phyloP scores from a whole-genome alignment of 2,113 vertebrate species.

The Tetraodon nigroviridis region DNA sequence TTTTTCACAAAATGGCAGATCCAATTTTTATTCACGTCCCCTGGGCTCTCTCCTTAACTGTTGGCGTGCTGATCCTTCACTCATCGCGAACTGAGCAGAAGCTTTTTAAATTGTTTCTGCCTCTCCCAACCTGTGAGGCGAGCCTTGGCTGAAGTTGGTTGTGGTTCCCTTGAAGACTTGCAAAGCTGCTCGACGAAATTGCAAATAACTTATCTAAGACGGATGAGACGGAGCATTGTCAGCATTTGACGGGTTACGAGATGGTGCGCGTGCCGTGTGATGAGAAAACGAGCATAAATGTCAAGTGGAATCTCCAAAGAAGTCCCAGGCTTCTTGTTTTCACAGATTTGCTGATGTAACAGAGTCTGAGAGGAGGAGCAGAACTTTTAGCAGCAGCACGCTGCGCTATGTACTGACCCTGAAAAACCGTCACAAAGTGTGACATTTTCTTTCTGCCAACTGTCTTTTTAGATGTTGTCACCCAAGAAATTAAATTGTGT shows the following conservation, averaged over 20 bases:
- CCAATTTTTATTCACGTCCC: constrained; percentile 76
- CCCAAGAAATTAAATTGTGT: too few relatives aligned
- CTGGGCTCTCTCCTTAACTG: constrained; percentile 70
- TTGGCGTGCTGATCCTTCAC: constrained; percentile 73
- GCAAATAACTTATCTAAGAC: constrained; percentile 53
- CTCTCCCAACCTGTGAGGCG: constrained; percentile 47
- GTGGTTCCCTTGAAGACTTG: constrained; percentile 40
- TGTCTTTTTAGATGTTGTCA: neutral
- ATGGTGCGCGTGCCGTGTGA: constrained; percentile 33
- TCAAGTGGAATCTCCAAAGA: constrained; percentile 26
- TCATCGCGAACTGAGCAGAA: constrained; percentile 52
- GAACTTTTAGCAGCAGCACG: constrained; percentile 5
- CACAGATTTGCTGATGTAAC: neutral
- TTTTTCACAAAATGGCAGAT: constrained; percentile 81
- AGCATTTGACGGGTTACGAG: constrained; percentile 44
- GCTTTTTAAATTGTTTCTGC: constrained; percentile 67
- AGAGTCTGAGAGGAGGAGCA: neutral
- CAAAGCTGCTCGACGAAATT: constrained; percentile 41
- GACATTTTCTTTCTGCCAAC: constrained; percentile 18
- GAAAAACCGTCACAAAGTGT: neutral
- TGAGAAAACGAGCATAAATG: constrained; percentile 16
- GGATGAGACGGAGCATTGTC: constrained; percentile 30
- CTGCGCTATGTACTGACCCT: neutral
- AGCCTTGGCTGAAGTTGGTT: constrained; percentile 38
- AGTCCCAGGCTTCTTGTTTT: neutral